These are phyloP conservation scores for Pinctada fucata DNA, from an alignment of 2,888 invertebrate species.

Conservation along the genomic window DNA sequence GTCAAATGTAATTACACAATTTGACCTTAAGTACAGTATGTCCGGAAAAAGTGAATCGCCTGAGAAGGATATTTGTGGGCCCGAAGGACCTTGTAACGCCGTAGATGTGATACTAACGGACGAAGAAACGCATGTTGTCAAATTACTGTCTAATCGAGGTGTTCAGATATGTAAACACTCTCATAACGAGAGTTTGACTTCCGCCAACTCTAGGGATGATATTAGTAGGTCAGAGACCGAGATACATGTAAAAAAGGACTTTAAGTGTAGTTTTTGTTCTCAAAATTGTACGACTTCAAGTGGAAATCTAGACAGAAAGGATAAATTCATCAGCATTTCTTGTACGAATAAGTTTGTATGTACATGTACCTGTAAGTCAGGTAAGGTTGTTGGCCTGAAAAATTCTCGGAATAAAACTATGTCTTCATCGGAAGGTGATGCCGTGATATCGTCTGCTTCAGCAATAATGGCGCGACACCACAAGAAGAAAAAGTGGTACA, in stretches of 20 bases:
- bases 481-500: slow-evolving; percentile 36
- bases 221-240: too few species aligned
- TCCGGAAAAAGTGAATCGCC: too few species aligned
- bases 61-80: background rate
- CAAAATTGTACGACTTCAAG: background rate
- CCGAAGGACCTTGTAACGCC: background rate
- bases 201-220: too few species aligned
- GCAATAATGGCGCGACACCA: slow-evolving; percentile 57
- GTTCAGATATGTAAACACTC: too few species aligned
- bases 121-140: background rate
- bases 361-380: background rate
- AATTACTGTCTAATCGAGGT: background rate
- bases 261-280: background rate
- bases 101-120: background rate
- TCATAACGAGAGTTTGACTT: too few species aligned
- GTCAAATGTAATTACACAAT: too few species aligned
- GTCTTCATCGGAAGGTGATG: slow-evolving; percentile 39
- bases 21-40: too few species aligned
- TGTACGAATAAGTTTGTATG: too few species aligned
- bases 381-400: background rate
- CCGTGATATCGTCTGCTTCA: slow-evolving; percentile 55
- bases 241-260: too few species aligned
- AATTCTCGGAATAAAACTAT: background rate
- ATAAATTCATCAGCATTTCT: background rate
- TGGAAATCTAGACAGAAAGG: background rate